Conservation (phyloP, 2,797 vertebrate species). For the Chelon labrosus region DNA sequence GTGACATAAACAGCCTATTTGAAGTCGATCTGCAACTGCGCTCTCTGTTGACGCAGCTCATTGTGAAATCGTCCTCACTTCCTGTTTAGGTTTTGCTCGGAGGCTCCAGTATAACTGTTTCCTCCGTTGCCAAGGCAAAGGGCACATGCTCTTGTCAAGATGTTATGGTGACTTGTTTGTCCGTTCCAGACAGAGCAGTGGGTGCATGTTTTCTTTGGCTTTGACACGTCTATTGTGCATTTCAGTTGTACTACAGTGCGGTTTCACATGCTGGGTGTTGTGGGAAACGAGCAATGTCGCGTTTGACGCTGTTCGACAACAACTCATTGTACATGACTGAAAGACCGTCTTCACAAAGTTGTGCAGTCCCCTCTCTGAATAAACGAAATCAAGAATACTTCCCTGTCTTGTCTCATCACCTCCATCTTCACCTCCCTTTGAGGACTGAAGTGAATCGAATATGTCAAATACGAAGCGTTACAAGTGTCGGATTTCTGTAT, state of each 20-base stretch:
- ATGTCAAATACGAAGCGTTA: not conserved
- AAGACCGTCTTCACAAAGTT: not conserved
- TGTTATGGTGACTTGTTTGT: constrained; percentile 66
- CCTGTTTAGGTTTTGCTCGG: constrained; percentile 76
- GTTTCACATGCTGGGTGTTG: constrained; percentile 42
- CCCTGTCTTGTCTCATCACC: constrained; percentile 3
- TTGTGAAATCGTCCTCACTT: constrained; percentile 70
- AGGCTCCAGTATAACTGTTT: constrained; percentile 72
- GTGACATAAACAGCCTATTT: constrained; percentile 6
- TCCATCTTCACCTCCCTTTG: constrained; percentile 2
- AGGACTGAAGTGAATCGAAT: constrained; percentile 13
- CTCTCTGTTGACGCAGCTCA: constrained; percentile 41
- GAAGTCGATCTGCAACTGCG: constrained; percentile 7
- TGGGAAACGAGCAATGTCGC: constrained; percentile 34
- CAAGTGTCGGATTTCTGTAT: constrained; percentile 9
- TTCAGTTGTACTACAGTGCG: constrained; percentile 10
- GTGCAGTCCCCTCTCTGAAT: not conserved
- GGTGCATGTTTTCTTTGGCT: constrained; percentile 59
- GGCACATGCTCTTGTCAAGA: constrained; percentile 40
- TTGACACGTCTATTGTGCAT: constrained; percentile 41
- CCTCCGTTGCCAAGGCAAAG: constrained; percentile 58
- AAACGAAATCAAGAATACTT: not conserved
- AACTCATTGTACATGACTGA: constrained; percentile 14
- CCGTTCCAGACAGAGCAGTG: constrained; percentile 49
- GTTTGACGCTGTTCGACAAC: constrained; percentile 23